Evolutionary conservation across 2,888 invertebrate genomes (phyloP), one percentile per base, ranked within the genome.

Genomic region (Alentia gelatinosa): DNA sequence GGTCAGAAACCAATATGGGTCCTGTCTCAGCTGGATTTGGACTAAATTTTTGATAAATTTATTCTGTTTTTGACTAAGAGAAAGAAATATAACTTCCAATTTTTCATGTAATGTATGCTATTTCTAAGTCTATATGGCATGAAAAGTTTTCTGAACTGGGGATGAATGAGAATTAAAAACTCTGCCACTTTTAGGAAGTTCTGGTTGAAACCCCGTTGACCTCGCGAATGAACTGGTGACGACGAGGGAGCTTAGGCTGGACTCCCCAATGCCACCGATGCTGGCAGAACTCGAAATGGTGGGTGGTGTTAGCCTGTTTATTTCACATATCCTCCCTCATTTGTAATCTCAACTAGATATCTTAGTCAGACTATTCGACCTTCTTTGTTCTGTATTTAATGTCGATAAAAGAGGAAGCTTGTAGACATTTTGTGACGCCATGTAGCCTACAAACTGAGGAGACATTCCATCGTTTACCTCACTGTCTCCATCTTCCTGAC

Each of bases 1-100:
- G 91, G n/a, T 33, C 75, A 37, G 79, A 89, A 89, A 86, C 89
- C 91, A 91, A 91, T 37, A 89, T 91, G 91, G 91, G 75, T 74
- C 91, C 89, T 89, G 89, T 89, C 39, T 89, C 91, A 50, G n/a
- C 89, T 75, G 40, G 9, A 68, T 42, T 89, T 89, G 47, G 42
- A 26, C 86, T 47, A 33, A 50, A 86, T 86, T 86, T 86, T 86
- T 86, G 47, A 26, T 86, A 50, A 23, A 86, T 47, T 86, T 79
- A 37, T 79, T 79, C 39, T 79, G 79, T 79, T 79, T 79, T 79
- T 35, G 79, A 37, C 7, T 3, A 39, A 79, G 39, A 79, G 39
- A 79, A 12, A 79, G 37, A 35, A 23, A 19, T 0, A 79, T 1
- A 37, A 0, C 1, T 12, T 5, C 37, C 12, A 35, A 35, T 79